These are phyloP conservation scores for Gadus macrocephalus DNA, from an alignment of 2,113 vertebrate species.

Conservation along the genomic window DNA sequence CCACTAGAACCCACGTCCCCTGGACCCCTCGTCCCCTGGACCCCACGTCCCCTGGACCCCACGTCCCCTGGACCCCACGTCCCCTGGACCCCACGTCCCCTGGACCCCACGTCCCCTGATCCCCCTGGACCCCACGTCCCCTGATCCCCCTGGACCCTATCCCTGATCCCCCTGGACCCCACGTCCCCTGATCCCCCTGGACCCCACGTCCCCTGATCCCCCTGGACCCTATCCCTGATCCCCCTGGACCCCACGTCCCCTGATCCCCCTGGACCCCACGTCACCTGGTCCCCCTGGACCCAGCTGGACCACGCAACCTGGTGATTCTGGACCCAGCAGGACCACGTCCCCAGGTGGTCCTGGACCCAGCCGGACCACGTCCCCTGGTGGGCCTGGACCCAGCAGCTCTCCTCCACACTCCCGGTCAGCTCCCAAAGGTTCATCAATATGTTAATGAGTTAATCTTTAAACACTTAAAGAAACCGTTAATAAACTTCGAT, in stretches of 20 bases:
- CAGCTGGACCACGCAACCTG: constrained; percentile 52
- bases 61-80: constrained; percentile 27
- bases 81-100: constrained; percentile 30
- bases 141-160: constrained; percentile 86
- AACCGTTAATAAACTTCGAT: constrained; percentile 91
- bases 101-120: too few relatives aligned
- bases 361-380: constrained; percentile 71
- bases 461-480: constrained; percentile 94
- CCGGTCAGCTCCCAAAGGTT: constrained; percentile 88
- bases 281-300: constrained; percentile 69
- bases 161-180: too few relatives aligned
- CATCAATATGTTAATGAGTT: constrained; percentile 98
- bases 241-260: constrained; percentile 67
- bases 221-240: too few relatives aligned
- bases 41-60: constrained; percentile 64
- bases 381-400: neutral
- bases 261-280: constrained; percentile 72
- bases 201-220: constrained; percentile 73
- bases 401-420: constrained; percentile 47
- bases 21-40: too few relatives aligned
- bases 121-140: constrained; percentile 58
- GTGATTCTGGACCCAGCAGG: constrained; percentile 70
- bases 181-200: constrained; percentile 6
- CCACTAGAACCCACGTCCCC: too few relatives aligned
- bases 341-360: constrained; percentile 80